Base-by-base conservation (phyloP, 2,113 vertebrate genomes). In the Chionomys nivalis region DNA sequence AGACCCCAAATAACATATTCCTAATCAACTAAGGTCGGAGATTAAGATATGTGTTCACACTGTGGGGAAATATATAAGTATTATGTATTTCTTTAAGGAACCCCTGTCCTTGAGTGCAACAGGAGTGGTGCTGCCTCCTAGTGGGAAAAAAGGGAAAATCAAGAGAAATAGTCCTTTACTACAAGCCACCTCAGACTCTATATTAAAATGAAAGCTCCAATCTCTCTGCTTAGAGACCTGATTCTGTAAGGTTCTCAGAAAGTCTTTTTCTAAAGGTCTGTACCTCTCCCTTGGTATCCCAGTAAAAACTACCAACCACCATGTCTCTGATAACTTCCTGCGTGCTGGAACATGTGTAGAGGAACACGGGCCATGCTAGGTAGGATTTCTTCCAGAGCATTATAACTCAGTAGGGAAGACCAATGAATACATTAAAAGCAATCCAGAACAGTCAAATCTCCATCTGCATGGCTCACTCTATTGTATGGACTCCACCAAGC, bases 111-210 rank as follows among this genome's bases (percentile, higher is more conserved):
- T 63, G 73, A 82, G 33, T 14, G 75, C 75, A 87, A 72, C 63
- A 28, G 63, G 47, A 93, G 94, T 79, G 24, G 87, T 87, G 87
- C 75, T 95, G 96, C 96, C 94, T 90, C 70, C 90, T 88, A 92
- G 90, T 94, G 85, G 89, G 14, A 81, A n/a, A 92, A 44, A 81
- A 42, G n/a, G 42, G 63, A 65, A 95, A 97, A 90, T 17, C 31
- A 86, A 44, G 83, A 91, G 77, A 93, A 75, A 42, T 36, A 52
- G 44, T 14, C 3, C 2, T 47, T 89, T 61, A 70, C 68, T 93
- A 61, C 2, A 86, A 65, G 12, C 42, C 23, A 52, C 44, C 82
- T 73, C 17, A 23, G 94, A 55, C 28, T 3, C 39, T 49, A 75
- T n/a, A 72, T 28, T 68, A 94, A 94, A 76, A 33, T 19, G 19